These are phyloP conservation scores for Aldrovandia affinis DNA, from an alignment of 2,797 vertebrate species.

Conservation along the genomic window DNA sequence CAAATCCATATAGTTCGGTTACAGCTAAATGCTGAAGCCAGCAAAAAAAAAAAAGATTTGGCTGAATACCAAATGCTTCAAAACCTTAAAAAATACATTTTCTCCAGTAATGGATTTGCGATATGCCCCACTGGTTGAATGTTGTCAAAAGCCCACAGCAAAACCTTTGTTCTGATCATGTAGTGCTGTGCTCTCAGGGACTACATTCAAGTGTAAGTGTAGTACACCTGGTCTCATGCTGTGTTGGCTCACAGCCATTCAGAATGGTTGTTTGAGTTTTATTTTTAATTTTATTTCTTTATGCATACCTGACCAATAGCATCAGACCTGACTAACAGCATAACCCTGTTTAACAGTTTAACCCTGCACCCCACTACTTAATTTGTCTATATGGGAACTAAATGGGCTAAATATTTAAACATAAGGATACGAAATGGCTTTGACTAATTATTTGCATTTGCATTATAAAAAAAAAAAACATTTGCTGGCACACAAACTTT, in stretches of 20 bases:
- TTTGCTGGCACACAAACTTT: too few species aligned
- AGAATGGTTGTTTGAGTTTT: background rate
- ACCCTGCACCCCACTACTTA: background rate
- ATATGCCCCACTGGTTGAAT: background rate
- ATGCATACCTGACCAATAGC: background rate
- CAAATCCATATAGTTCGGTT: background rate
- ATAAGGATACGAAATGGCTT: background rate
- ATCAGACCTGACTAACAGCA: too few species aligned
- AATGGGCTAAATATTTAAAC: background rate
- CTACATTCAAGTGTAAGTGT: background rate
- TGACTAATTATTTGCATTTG: background rate
- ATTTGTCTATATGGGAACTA: background rate
- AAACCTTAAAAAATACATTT: background rate
- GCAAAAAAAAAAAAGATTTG: conserved; percentile 3
- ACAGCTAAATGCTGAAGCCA: conserved; percentile 14
- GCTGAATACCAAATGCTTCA: background rate
- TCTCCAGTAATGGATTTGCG: background rate
- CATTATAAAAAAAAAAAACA: too few species aligned
- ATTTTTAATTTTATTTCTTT: too few species aligned
- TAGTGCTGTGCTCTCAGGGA: background rate
- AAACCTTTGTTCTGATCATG: background rate
- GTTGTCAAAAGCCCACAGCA: background rate
- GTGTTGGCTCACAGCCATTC: background rate
- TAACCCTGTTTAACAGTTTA: too few species aligned
- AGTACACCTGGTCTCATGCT: background rate